Base-by-base conservation (phyloP, 2,888 invertebrate species). In the Ophonus ardosiacus region DNA sequence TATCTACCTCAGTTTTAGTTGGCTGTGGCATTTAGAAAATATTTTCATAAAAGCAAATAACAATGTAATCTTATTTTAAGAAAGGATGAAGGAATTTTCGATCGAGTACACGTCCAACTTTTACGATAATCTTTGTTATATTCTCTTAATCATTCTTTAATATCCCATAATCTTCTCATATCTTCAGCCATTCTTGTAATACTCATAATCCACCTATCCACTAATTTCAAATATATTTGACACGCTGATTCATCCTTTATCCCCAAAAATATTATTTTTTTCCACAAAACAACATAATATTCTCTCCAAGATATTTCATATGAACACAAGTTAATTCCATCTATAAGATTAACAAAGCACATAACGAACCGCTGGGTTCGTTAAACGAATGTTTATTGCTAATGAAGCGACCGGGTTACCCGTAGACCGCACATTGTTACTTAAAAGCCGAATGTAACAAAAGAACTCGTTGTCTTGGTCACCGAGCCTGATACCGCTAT, bases 381-480 rank as follows among this genome's bases (percentile, higher is more conserved):
- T n/a, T 13, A 15, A 24, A 7, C 43, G 71, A 74, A 18, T 59
- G 80, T 83, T 74, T 76, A 83, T 76, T 56, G 74, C 83, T 83
- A 74, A 83, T 83, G 74, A 83, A 83, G 76, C 21, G 71, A 76
- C 43, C 59, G 3, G 57, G 71, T 71, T 71, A 57, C 18, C 40
- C 38, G 21, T 40, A n/a, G 43, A 17, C 51, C 57, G 17, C 43
- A 83, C 61, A 83, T 83, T 68, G 57, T 82, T 82, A 51, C 21
- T 56, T 10, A n/a, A 61, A 24, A 43, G 68, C 68, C 24, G 24
- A 43, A 61, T 74, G 71, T 59, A 81, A 80, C 79, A 80, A 80
- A 81, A 81, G 81, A 81, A 82, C 68, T 57, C 68, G 56, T 82
- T 82, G 82, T 82, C 71, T 82, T 82, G 82, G 71, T 24, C 82